Base-by-base conservation (phyloP, 2,888 invertebrate genomes). In the Dolomedes plantarius region DNA sequence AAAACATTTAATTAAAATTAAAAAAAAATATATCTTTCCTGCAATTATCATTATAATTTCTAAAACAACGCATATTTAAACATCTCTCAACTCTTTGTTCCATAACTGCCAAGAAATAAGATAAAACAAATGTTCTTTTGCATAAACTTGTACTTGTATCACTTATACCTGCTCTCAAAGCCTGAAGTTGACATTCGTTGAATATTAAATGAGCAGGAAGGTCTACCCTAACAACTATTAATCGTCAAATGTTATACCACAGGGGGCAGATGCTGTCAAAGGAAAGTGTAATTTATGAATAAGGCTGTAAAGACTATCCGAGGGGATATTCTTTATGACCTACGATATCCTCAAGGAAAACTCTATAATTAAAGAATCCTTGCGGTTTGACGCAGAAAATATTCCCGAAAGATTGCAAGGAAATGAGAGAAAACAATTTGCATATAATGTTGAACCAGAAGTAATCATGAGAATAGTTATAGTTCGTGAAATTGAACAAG, bases 191-290 rank as follows among this genome's bases (percentile, higher is more conserved):
- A 46, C 46, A 50, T 19, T 29, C 1, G 28, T 11, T 27, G 46
- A 71, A 39, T 71, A 39, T 28, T n/a, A 46, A 71, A 68, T 28
- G 46, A 29, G 46, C 27, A 0, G 19, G 41, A 28, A 75, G 75
- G 32, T 16, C 23, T 74, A 64, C 41, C 76, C 65, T 71, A 50
- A 77, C 72, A 76, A 67, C 76, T 65, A 83, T 83, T 83, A 83
- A 83, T 83, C 71, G 76, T 72, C n/a, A 31, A 23, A 41, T 28
- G 71, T 72, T 64, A 50, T 46, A 83, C 77, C 76, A 50, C 31
- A 27, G 56, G 76, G 72, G 76, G 28, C 28, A 27, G 32, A 6
- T 3, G 71, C 64, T 76, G 83, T 83, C 83, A 71, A 65, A 71
- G 16, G 65, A 67, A 28, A 36, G 23, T 5, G 62, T 77, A 77